These are phyloP conservation scores for Drosophila willistoni DNA, from an alignment of 1,140 invertebrate species.

Conservation along the genomic window DNA sequence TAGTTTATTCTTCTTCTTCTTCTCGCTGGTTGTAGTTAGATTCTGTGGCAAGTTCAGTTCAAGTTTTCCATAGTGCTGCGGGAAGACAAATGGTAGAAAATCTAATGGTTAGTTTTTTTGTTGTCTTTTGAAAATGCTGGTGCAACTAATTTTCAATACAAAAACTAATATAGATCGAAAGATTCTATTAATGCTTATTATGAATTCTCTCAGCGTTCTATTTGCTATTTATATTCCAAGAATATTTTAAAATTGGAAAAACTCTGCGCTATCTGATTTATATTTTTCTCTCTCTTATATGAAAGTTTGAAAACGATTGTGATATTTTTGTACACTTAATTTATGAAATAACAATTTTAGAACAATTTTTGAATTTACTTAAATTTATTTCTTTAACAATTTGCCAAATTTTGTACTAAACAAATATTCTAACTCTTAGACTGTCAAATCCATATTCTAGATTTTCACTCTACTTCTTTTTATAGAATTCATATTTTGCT, in stretches of 20 bases:
- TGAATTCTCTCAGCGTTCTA: neutral
- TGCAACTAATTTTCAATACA: neutral
- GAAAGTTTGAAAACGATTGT: neutral
- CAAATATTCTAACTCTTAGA: too few species aligned
- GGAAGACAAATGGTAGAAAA: conserved; percentile 41
- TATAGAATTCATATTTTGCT: too few species aligned
- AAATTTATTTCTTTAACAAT: too few species aligned
- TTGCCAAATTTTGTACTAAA: too few species aligned
- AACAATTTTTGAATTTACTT: too few species aligned
- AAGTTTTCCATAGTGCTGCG: conserved; percentile 71
- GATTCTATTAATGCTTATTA: conserved; percentile 8
- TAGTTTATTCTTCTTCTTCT: conserved; percentile 37
- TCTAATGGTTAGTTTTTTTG: conserved; percentile 39
- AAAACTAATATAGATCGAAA: conserved; percentile 24
- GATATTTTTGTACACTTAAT: too few species aligned
- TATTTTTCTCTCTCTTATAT: too few species aligned
- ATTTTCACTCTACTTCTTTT: too few species aligned
- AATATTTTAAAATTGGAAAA: conserved; percentile 8
- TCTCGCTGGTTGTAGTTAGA: conserved; percentile 23
- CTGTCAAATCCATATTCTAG: too few species aligned
- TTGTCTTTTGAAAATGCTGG: neutral
- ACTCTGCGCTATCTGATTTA: too few species aligned
- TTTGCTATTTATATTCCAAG: too few species aligned
- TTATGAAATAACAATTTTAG: too few species aligned
- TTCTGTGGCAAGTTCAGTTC: conserved; percentile 25